Evolutionary conservation across 2,797 vertebrate genomes (phyloP).

Genomic region (Spinibarbus caldwelli): DNA sequence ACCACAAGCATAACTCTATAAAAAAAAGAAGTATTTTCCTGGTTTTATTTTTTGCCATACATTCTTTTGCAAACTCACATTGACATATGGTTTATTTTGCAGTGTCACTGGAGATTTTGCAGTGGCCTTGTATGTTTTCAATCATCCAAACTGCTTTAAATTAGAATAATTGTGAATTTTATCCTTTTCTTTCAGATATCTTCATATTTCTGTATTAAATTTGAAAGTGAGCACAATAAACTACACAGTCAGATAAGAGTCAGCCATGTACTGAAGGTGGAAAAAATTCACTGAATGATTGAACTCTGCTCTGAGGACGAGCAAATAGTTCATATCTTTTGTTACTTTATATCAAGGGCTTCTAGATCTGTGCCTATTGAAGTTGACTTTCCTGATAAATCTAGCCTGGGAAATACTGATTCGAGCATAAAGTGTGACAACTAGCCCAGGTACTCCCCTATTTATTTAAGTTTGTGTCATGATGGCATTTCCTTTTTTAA

Average conservation of each 20-base stretch:
- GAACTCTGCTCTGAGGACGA: not conserved
- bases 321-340: not conserved
- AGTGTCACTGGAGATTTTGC: not conserved
- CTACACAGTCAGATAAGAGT: not conserved
- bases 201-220: not conserved
- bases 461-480: slow-evolving; percentile 55
- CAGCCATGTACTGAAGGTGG: not conserved
- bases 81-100: not conserved
- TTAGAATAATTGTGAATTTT: not conserved
- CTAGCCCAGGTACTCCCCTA: not conserved
- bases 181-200: not conserved
- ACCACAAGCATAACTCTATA: not conserved
- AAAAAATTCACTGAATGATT: not conserved
- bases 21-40: not conserved
- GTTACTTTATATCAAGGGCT: not conserved
- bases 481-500: slow-evolving; percentile 6
- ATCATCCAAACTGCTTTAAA: not conserved
- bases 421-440: not conserved
- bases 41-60: not conserved
- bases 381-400: not conserved
- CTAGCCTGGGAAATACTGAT: not conserved
- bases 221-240: not conserved
- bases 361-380: not conserved
- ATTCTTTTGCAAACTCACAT: not conserved
- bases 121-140: not conserved